Evolutionary conservation across 1,140 invertebrate genomes (phyloP).

Genomic region (Lithobius niger): DNA sequence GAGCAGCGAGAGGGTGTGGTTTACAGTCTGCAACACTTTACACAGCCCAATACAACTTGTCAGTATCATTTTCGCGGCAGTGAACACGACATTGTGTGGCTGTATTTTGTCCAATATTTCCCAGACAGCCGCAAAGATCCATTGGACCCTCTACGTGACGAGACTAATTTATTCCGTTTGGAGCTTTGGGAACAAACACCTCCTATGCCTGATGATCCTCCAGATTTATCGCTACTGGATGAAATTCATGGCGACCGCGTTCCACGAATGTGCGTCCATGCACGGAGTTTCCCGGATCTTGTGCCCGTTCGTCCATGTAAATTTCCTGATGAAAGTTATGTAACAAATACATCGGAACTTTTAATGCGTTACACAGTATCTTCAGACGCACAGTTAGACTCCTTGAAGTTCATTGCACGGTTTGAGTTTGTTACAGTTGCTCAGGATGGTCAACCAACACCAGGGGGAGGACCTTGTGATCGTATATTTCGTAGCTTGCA

Average conservation of each 20-base stretch:
- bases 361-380: conserved; percentile 6
- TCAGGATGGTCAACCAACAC: conserved; percentile 55
- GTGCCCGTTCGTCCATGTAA: conserved; percentile 58
- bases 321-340: conserved; percentile 56
- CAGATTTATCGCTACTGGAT: conserved; percentile 29
- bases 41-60: conserved; percentile 71
- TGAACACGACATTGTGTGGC: conserved; percentile 63
- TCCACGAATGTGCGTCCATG: conserved; percentile 65
- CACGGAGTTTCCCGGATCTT: conserved; percentile 40
- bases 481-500: conserved; percentile 39
- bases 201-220: conserved; percentile 23
- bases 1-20: conserved; percentile 45
- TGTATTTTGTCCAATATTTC: conserved; percentile 68
- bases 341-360: conserved; percentile 51
- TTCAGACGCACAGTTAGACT: background rate
- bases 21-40: conserved; percentile 61
- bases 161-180: conserved; percentile 25
- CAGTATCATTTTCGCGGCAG: conserved; percentile 67
- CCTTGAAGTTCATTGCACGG: conserved; percentile 48
- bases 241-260: conserved; percentile 58
- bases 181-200: conserved; percentile 39
- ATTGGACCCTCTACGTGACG: background rate
- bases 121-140: conserved; percentile 11
- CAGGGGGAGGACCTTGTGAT: conserved; percentile 33
- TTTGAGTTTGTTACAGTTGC: conserved; percentile 73